Percentiles rank a stretch among this genome's conserved stretches.
Evolutionary conservation across 2,113 vertebrate species (phyloP).

Genomic region (western clawed frog (Xenopus tropicalis)): UCB_Xtro_10.0 CM004447.2:28424501-28425000

Average conservation of each 20-base stretch:
- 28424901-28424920: background rate
- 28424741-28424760: slow-evolving; percentile 2
- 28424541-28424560: too few relatives aligned
- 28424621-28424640: too few relatives aligned
- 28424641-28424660: background rate
- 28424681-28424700: background rate
- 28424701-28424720: background rate
- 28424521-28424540: too few relatives aligned
- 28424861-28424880: background rate
- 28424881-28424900: background rate
- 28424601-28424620: too few relatives aligned
- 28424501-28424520: too few relatives aligned
- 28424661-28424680: background rate
- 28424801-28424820: slow-evolving; percentile 24
- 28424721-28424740: slow-evolving; percentile 6
- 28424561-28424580: too few relatives aligned
- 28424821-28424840: slow-evolving; percentile 25
- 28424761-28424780: slow-evolving; percentile 10
- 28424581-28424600: too few relatives aligned
- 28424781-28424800: slow-evolving; percentile 15
- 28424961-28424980: too few relatives aligned
- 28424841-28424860: slow-evolving; percentile 15
- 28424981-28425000: too few relatives aligned
- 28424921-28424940: background rate
- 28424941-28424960: background rate